Evolutionary conservation across 2,888 invertebrate species (phyloP).

Genomic region (Aphidius colemani): DNA sequence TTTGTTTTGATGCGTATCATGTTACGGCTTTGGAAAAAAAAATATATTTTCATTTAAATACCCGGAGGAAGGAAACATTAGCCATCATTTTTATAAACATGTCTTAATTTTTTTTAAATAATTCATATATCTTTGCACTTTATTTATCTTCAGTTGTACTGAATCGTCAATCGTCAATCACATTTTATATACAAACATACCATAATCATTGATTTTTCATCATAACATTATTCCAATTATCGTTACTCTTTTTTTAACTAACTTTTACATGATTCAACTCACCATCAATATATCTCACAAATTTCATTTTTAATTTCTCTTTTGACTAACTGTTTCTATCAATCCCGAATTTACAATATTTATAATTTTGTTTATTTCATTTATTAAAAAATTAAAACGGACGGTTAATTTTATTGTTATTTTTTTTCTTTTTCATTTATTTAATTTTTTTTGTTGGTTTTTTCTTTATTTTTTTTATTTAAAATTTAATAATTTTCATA

Average conservation of each 20-base stretch:
- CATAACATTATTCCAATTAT: conserved; percentile 5
- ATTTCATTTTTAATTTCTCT: conserved; percentile 8
- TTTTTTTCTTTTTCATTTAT: conserved; percentile 31
- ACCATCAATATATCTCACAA: neutral
- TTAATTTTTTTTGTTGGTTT: conserved; percentile 28
- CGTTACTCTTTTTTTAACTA: neutral
- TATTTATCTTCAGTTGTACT: conserved; percentile 9
- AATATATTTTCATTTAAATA: neutral
- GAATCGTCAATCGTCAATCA: conserved; percentile 8
- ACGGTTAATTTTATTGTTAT: conserved; percentile 33
- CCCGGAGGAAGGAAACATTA: no score
- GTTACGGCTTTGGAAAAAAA: neutral
- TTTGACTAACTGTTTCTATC: conserved; percentile 35
- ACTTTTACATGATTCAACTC: conserved; percentile 12
- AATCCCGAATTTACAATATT: conserved; percentile 32
- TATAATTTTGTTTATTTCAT: conserved; percentile 23
- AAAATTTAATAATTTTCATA: conserved; percentile 55
- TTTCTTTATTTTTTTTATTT: conserved; percentile 47
- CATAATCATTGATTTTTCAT: conserved; percentile 4
- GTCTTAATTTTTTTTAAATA: conserved; percentile 8
- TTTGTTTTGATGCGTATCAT: conserved; percentile 1
- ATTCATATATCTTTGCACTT: conserved; percentile 14
- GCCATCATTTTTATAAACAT: neutral
- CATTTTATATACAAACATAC: no score
- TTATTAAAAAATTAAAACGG: conserved; percentile 40